Base-by-base conservation (phyloP, 2,113 vertebrate genomes). In the Gyps fulvus region DNA sequence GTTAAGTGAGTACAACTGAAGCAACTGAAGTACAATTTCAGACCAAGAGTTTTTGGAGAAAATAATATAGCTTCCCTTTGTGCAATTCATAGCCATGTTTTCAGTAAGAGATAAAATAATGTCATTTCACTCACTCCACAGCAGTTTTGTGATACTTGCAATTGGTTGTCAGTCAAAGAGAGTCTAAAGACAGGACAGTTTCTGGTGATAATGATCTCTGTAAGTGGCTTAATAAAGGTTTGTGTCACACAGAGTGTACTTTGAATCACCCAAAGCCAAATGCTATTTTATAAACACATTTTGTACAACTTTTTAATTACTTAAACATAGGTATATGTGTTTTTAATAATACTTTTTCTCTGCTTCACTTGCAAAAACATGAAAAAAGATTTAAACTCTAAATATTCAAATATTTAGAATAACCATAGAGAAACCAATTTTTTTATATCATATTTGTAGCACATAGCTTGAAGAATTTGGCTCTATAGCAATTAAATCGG, bases 141-240 rank as follows among this genome's bases (percentile, higher is more conserved):
- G 58, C 52, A 54, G 90, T 57, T 94, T 79, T 89, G 54, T 83
- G 94, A 92, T 96, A 81, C 34, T 77, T 97, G 66, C 69, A 93
- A 87, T 89, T 93, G 73, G 23, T 57, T 96, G 89, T 91, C 73
- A 86, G 69, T 87, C 92, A 97, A 87, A 89, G 67, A 74, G 6
- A 94, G 59, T 36, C 55, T 86, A 91, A 93, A 90, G 62, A 85
- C 67, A 74, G 82, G 58, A 40, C 72, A 79, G 65, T 58, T 80
- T 88, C 62, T 74, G 36, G n/a, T 57, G 62, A 93, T 91, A 80
- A 78, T 62, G 45, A 83, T 58, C 76, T 89, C 31, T 42, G 25
- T 88, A 88, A 96, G 52, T 86, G 62, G 21, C 18, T 87, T 90
- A 92, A 87, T 72, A 94, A 58, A 91, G 38, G 38, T 80, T 62